Evolutionary conservation across 2,888 invertebrate genomes (phyloP).

Genomic region (Ecdyonurus torrentis): DNA sequence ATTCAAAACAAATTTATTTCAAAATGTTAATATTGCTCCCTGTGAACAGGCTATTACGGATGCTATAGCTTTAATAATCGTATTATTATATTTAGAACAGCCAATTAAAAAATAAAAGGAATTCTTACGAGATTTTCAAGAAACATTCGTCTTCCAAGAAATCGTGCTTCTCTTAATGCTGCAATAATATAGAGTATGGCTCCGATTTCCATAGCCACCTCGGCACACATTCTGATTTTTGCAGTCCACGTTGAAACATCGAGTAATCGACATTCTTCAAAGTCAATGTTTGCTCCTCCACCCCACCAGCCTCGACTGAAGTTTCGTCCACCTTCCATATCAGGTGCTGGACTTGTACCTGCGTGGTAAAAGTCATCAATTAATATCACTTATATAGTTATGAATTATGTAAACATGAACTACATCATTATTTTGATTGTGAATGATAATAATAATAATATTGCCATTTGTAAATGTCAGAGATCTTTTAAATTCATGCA

Average conservation of each 20-base stretch:
- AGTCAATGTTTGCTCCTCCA: conserved; percentile 31
- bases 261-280: conserved; percentile 51
- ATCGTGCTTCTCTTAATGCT: conserved; percentile 72
- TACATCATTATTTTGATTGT: no score
- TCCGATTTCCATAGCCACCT: conserved; percentile 62
- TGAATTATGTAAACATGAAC: no score
- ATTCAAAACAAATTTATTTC: no score
- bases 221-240: conserved; percentile 56
- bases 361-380: neutral
- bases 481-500: no score
- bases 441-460: no score
- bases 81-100: no score
- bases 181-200: conserved; percentile 70
- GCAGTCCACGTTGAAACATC: conserved; percentile 39
- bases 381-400: no score
- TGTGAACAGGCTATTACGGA: no score
- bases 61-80: no score
- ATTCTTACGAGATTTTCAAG: conserved; percentile 76
- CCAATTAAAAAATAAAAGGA: no score
- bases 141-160: conserved; percentile 86
- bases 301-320: conserved; percentile 36
- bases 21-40: no score
- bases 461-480: no score
- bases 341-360: neutral
- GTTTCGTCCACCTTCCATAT: conserved; percentile 30